phyloP scores from a whole-genome alignment of 2,113 vertebrate genomes.

The Hyperopisus bebe region DNA sequence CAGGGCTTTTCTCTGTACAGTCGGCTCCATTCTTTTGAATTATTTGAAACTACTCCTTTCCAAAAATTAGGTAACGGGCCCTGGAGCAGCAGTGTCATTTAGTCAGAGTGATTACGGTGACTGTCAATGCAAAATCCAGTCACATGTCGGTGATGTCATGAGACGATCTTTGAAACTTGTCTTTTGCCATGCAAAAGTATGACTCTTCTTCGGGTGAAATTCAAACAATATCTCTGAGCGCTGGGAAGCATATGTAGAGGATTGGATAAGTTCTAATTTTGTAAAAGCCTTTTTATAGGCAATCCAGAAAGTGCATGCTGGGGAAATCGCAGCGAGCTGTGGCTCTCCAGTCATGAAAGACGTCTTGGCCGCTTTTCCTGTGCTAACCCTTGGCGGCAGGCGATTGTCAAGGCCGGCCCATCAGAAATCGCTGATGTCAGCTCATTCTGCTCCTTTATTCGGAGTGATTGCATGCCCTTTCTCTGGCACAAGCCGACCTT shows the following conservation, averaged over 20 bases:
- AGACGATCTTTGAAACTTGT: neutral
- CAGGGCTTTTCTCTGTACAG: neutral
- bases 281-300: slow-evolving; percentile 22
- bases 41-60: neutral
- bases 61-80: neutral
- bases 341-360: neutral
- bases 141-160: neutral
- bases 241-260: neutral
- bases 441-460: neutral
- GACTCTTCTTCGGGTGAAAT: neutral
- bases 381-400: neutral
- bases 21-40: neutral
- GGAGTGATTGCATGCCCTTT: slow-evolving; percentile 14
- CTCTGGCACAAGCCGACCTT: slow-evolving; percentile 6
- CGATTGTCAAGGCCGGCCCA: slow-evolving; percentile 13
- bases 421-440: slow-evolving; percentile 14
- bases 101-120: neutral
- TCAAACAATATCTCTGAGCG: neutral
- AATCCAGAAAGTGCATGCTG: slow-evolving; percentile 15
- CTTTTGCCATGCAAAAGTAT: neutral
- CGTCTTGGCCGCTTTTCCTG: slow-evolving; percentile 1
- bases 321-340: neutral
- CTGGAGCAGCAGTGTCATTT: neutral
- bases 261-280: slow-evolving; percentile 15
- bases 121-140: neutral